Percentiles rank a stretch among this genome's conserved stretches.
Conservation (phyloP, 2,888 invertebrate species). For the Pachydiplax longipennis region DNA sequence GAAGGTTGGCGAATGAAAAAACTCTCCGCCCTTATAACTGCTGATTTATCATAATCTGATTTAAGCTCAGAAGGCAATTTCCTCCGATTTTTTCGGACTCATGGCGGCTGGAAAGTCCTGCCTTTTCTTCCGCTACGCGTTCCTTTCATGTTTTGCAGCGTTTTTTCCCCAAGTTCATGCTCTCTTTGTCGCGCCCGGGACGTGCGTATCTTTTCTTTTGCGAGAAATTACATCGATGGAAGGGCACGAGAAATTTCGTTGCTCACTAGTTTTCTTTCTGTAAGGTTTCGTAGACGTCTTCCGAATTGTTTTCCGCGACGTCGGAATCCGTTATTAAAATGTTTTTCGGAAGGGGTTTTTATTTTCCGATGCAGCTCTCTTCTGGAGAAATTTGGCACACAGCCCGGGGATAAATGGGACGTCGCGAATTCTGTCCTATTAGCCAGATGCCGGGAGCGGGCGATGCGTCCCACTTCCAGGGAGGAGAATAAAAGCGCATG, state of each 20-base stretch:
- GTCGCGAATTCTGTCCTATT: not conserved
- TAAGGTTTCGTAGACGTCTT: not conserved
- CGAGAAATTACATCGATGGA: not conserved
- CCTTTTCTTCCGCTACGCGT: not conserved
- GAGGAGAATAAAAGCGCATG: not conserved
- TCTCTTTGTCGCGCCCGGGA: not conserved
- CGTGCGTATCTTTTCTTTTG: not conserved
- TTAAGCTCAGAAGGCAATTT: not conserved
- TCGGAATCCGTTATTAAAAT: not conserved
- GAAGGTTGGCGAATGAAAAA: not conserved
- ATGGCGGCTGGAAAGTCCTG: not conserved
- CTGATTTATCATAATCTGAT: not conserved
- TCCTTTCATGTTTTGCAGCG: not conserved
- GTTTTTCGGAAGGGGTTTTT: not conserved
- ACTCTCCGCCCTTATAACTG: not conserved
- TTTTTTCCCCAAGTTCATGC: not conserved
- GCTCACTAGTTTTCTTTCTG: not conserved
- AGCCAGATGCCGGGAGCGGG: not conserved
- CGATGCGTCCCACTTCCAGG: not conserved
- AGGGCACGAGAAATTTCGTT: not conserved
- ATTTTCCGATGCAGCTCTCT: not conserved
- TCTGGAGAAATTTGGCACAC: slow-evolving; percentile 2
- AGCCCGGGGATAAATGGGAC: slow-evolving; percentile 10
- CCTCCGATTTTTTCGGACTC: not conserved
- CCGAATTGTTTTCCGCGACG: not conserved